Conservation (phyloP, 2,797 vertebrate genomes). For the Psittacula derbiana region DNA sequence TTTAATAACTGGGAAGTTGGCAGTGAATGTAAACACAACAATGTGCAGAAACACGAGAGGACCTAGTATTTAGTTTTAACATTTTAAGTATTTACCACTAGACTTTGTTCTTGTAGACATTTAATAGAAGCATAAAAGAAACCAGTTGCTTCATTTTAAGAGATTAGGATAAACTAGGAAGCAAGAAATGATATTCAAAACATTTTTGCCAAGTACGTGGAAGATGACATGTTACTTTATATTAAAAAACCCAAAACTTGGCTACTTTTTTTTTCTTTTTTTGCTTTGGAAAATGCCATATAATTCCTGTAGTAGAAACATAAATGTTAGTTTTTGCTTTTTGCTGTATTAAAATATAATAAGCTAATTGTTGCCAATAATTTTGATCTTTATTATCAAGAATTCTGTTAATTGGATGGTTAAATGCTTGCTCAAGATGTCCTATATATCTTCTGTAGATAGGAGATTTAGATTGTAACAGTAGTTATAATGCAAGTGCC, state of each 20-base stretch:
- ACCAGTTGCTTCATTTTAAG: background rate
- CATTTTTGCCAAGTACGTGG: background rate
- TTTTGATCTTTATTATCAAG: slow-evolving; percentile 7
- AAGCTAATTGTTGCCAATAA: slow-evolving; percentile 7
- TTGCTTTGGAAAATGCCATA: background rate
- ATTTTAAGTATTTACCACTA: background rate
- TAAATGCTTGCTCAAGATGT: background rate
- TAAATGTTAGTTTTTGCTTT: background rate
- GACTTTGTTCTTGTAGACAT: background rate
- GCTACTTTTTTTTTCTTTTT: too few species aligned
- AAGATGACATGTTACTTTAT: background rate
- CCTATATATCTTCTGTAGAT: background rate
- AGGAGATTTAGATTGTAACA: background rate
- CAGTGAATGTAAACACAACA: background rate
- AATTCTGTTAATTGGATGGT: slow-evolving; percentile 25
- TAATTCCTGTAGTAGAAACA: background rate
- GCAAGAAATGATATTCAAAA: background rate
- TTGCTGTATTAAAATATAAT: background rate
- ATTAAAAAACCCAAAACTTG: background rate
- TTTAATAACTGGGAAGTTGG: background rate
- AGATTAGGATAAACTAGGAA: background rate
- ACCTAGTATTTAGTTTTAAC: background rate
- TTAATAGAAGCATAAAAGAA: background rate
- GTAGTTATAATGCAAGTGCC: background rate
- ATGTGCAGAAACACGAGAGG: background rate